Percentiles rank a stretch among this genome's conserved stretches.
These are phyloP conservation scores for Epizoanthus fatuus DNA, from an alignment of 92 coral and sea anemone species.

Conservation along the genomic window DNA sequence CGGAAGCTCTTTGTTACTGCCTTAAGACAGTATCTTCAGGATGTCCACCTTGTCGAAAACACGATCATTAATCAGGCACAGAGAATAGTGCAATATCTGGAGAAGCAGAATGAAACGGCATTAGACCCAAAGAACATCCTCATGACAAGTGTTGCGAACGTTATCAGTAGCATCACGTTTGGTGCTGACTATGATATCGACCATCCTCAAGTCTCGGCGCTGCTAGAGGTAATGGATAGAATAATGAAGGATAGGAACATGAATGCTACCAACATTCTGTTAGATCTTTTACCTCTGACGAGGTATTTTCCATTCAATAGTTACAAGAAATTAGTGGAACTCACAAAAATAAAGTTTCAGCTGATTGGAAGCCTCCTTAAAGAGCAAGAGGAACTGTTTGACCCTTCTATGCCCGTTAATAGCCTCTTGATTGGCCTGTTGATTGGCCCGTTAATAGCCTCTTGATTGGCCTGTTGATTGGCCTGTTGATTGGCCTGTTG, in stretches of 20 bases:
- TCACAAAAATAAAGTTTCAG: not conserved
- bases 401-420: not conserved
- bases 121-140: constrained; percentile 2
- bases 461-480: too few relatives aligned
- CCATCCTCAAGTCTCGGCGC: not conserved
- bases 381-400: not conserved
- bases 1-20: not conserved
- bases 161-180: not conserved
- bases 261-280: not conserved
- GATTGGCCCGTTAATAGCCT: too few relatives aligned
- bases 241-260: not conserved
- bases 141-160: not conserved
- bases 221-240: not conserved
- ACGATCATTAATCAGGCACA: not conserved
- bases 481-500: too few relatives aligned
- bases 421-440: not conserved
- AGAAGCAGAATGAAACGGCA: not conserved
- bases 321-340: not conserved
- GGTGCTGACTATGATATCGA: constrained; percentile 4
- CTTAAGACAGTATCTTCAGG: not conserved
- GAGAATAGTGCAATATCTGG: not conserved
- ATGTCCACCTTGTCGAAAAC: not conserved
- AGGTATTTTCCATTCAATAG: not conserved
- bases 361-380: not conserved
- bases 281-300: not conserved